A percentile compares a stretch with the other conserved stretches of the same genome.
These are phyloP conservation scores for Pangasius krempfi DNA, from an alignment of 2,797 vertebrate genomes.

Conservation along the genomic window DNA sequence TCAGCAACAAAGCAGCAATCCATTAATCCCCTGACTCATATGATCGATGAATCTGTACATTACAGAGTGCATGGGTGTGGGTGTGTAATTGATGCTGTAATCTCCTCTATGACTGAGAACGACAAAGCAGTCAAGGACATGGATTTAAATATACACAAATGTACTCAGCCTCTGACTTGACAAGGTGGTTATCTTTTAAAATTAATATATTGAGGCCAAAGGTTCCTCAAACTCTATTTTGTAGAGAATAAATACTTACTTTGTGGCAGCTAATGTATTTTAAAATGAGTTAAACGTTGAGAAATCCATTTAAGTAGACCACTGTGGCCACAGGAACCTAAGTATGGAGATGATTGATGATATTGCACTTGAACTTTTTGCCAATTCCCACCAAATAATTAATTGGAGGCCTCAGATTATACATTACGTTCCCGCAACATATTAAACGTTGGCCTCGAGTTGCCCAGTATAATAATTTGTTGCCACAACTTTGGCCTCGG, in stretches of 20 bases:
- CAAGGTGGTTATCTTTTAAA: not conserved
- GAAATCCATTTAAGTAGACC: not conserved
- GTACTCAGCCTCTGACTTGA: not conserved
- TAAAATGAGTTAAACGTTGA: not conserved
- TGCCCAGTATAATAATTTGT: not conserved
- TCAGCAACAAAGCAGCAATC: not conserved
- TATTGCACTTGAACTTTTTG: not conserved
- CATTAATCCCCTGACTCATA: conserved; percentile 26
- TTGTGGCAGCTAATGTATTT: too few species aligned
- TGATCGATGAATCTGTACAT: not conserved
- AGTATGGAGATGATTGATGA: not conserved
- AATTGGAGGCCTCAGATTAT: not conserved
- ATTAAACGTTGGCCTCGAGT: not conserved
- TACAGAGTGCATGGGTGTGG: not conserved
- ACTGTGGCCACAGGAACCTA: not conserved
- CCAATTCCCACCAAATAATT: not conserved
- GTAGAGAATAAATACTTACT: not conserved
- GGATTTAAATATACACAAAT: not conserved
- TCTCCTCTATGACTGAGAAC: not conserved
- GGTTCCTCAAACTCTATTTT: not conserved
- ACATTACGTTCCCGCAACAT: not conserved
- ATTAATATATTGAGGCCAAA: not conserved
- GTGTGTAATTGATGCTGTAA: not conserved
- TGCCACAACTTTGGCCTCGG: not conserved
- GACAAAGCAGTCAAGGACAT: not conserved